Conservation (phyloP, 2,797 vertebrate genomes). For the Microhierax caerulescens region DNA sequence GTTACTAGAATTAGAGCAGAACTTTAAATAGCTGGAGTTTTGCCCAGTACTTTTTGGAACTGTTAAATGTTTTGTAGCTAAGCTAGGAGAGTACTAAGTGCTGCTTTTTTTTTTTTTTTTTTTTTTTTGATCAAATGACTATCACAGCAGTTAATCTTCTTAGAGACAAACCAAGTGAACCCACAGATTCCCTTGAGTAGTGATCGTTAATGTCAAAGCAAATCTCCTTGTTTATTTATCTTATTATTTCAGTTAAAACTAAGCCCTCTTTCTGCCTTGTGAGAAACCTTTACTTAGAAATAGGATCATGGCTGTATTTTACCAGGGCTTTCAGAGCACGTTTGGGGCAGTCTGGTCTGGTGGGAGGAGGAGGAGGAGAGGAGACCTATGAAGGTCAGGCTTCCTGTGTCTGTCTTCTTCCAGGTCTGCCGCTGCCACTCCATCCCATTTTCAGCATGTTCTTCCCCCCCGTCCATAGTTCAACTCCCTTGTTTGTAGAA, state of each 20-base stretch:
- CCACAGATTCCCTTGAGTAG: constrained; percentile 12
- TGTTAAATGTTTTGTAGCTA: constrained; percentile 49
- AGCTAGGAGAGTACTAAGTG: background rate
- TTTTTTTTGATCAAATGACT: background rate
- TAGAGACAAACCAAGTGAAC: constrained; percentile 36
- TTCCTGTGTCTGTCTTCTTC: background rate
- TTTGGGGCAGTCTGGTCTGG: background rate
- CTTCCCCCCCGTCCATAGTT: background rate
- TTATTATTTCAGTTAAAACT: constrained; percentile 48
- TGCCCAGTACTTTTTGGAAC: constrained; percentile 6
- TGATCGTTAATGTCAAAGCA: constrained; percentile 30
- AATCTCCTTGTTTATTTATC: constrained; percentile 53
- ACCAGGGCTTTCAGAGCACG: background rate
- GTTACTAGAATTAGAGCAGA: constrained; percentile 19
- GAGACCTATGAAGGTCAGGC: background rate
- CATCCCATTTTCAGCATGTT: rapidly evolving
- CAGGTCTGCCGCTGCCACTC: background rate
- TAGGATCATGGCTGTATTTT: constrained; percentile 26
- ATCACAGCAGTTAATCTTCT: constrained; percentile 42
- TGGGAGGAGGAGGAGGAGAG: background rate
- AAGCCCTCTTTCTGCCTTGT: background rate
- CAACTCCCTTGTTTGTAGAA: background rate
- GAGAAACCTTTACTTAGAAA: background rate
- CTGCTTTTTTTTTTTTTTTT: background rate
- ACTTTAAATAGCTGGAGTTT: constrained; percentile 37